Conservation (phyloP, 2,113 vertebrate genomes). For the Thymallus thymallus region DNA sequence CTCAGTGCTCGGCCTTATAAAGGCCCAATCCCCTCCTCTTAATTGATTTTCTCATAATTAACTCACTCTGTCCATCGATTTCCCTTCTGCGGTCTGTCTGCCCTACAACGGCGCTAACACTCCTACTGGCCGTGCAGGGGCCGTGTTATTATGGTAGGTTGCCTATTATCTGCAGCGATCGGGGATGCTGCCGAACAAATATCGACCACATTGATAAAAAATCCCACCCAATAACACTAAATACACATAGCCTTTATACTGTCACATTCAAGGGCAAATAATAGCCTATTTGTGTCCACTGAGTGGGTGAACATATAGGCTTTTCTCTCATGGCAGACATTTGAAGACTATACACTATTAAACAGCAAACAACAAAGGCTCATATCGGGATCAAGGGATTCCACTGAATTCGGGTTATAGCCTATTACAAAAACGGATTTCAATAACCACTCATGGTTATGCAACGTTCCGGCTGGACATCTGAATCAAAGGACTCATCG, state of each 20-base stretch:
- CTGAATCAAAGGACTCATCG: background rate
- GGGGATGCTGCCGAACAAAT: constrained; percentile 56
- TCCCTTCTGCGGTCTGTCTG: constrained; percentile 68
- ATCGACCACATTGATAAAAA: constrained; percentile 70
- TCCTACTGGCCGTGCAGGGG: constrained; percentile 10
- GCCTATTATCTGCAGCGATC: constrained; percentile 58
- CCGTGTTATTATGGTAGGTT: constrained; percentile 52
- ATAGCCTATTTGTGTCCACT: constrained; percentile 32
- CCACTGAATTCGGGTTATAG: background rate
- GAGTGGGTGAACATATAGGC: constrained; percentile 19
- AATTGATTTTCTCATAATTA: constrained; percentile 85
- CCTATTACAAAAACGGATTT: background rate
- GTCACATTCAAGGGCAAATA: constrained; percentile 38
- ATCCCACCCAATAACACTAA: constrained; percentile 43
- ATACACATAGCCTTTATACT: constrained; percentile 20
- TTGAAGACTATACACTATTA: constrained; percentile 17
- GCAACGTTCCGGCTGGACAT: background rate
- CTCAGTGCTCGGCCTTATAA: constrained; percentile 62
- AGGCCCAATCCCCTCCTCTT: constrained; percentile 74
- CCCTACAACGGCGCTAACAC: constrained; percentile 32
- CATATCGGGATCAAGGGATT: background rate
- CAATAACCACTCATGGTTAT: background rate
- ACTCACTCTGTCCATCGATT: constrained; percentile 81
- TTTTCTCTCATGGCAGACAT: constrained; percentile 3
- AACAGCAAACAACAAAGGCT: constrained; percentile 34